Conservation (phyloP, 1,140 invertebrate genomes). For the Scylla paramamosain region DNA sequence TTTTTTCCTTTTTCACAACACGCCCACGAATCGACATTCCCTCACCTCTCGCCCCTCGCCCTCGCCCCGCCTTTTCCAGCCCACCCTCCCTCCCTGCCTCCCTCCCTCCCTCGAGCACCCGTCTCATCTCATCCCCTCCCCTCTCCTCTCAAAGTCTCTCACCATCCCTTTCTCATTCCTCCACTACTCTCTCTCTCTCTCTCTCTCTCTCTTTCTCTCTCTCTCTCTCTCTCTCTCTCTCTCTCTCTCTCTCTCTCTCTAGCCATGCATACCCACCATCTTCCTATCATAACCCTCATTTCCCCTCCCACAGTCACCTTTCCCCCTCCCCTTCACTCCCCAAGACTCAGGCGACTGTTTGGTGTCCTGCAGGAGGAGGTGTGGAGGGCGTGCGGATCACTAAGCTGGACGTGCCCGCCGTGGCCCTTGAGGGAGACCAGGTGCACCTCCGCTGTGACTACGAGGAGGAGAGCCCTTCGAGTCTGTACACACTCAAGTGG, state of each 20-base stretch:
- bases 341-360: neutral
- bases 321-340: neutral
- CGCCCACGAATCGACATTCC: too few species aligned
- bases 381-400: conserved; percentile 37
- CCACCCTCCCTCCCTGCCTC: neutral
- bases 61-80: neutral
- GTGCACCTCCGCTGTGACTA: conserved; percentile 53
- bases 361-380: neutral
- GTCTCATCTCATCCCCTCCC: neutral
- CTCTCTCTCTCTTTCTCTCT: too few species aligned
- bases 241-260: neutral
- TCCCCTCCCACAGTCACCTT: neutral
- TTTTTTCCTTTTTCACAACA: too few species aligned
- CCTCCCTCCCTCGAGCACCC: too few species aligned
- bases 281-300: neutral
- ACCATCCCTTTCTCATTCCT: neutral
- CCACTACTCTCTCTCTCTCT: too few species aligned
- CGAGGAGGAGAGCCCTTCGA: conserved; percentile 31
- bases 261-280: neutral
- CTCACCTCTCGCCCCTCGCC: neutral
- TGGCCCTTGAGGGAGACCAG: conserved; percentile 43
- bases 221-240: too few species aligned
- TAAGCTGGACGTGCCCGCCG: conserved; percentile 45
- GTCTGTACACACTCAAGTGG: conserved; percentile 70
- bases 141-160: neutral